phyloP scores from a whole-genome alignment of 2,888 invertebrate species.

The Drosophila dives region DNA sequence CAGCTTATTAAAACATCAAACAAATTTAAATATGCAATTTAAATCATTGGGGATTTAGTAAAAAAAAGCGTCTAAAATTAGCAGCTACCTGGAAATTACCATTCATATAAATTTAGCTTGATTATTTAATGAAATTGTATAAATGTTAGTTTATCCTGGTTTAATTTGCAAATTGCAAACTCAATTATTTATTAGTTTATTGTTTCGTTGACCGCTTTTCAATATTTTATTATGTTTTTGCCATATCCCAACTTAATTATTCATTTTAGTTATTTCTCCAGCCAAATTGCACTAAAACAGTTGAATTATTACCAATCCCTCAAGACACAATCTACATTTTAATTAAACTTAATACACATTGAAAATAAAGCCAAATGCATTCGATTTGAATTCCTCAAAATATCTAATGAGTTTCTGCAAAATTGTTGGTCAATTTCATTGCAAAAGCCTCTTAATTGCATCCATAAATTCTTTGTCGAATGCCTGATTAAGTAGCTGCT shows the following conservation, averaged over 20 bases:
- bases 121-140: neutral
- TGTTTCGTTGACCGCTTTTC: neutral
- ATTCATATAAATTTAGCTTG: neutral
- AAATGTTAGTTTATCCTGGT: neutral
- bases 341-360: neutral
- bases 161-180: neutral
- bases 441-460: constrained; percentile 4
- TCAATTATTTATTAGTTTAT: no score
- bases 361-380: neutral
- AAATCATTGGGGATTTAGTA: neutral
- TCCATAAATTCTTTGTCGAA: constrained; percentile 1
- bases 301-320: neutral
- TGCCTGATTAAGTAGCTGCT: constrained; percentile 32
- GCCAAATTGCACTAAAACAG: neutral
- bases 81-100: neutral
- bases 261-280: neutral
- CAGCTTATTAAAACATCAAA: neutral
- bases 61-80: neutral
- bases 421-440: neutral
- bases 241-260: neutral
- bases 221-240: neutral
- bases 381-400: neutral
- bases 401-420: neutral
- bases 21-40: neutral
- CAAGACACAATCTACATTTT: neutral